Conservation (phyloP, 2,888 invertebrate genomes). For the Camponotus fellah region DNA sequence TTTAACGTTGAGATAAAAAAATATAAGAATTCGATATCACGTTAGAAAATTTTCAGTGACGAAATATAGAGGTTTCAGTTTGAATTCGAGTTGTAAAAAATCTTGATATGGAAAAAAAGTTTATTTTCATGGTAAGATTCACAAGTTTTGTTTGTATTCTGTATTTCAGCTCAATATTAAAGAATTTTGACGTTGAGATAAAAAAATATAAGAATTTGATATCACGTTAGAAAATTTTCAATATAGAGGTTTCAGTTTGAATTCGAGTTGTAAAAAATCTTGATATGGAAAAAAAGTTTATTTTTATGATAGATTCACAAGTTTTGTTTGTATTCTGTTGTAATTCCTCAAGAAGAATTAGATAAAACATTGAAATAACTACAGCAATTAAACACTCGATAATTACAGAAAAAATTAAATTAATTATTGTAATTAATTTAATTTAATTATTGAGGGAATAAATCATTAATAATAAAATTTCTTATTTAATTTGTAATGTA, state of each 20-base stretch:
- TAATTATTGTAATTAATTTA: slow-evolving; percentile 13
- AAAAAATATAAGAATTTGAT: background rate
- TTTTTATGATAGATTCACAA: too few relatives aligned
- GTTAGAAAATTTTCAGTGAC: background rate
- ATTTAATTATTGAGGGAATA: too few relatives aligned
- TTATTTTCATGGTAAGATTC: too few relatives aligned
- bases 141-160: background rate
- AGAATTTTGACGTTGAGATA: background rate
- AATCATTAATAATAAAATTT: background rate
- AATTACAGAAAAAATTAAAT: background rate
- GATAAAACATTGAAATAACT: background rate
- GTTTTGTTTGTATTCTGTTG: background rate
- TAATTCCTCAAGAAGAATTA: background rate
- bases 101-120: background rate
- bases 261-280: background rate
- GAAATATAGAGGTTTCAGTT: background rate
- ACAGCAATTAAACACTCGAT: background rate
- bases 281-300: background rate
- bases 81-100: background rate
- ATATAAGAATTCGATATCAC: background rate
- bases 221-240: background rate
- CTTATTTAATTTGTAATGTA: background rate
- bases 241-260: background rate
- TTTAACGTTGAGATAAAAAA: background rate
- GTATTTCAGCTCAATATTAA: background rate